Evolutionary conservation across 2,888 invertebrate genomes (phyloP), one percentile per base, ranked within the genome.

Genomic region (Sipunculus nudus): DNA sequence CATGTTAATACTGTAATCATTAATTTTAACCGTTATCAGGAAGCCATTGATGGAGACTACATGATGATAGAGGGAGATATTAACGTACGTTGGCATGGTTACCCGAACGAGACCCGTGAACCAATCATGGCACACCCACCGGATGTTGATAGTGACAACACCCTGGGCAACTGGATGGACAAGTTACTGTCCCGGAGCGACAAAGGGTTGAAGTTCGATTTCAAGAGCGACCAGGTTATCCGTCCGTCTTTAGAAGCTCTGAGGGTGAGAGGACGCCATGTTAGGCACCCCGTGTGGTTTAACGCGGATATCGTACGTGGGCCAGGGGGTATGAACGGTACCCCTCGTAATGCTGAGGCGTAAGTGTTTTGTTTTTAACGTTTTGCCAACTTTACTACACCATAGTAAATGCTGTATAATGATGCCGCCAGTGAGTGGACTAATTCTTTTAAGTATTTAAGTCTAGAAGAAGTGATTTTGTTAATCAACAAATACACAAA

Each of bases 101-200:
- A 39, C 4, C 53, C 53, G 10, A 58, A 61, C 31, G 45, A 57
- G 31, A 57, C 56, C 13, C 39, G 45, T 0, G 53, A 43, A 19
- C 93, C 94, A 0, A 88, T 95, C 41, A 94, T 96, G 94, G 93
- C 90, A 0, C 93, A 94, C 84, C 92, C 94, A 0, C 93, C 94
- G 0, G 84, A 84, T 0, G 87, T 79, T 3, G 85, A 83, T 16
- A 93, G 93, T 0, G 92, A 94, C 82, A 85, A 95, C 39, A 88
- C 91, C 1, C 86, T 95, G 25, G 86, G 89, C 0, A 87, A 88
- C 19, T 95, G 94, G 85, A 83, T 95, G 8, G 25, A 49, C 13
- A 78, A 85, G 1, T 79, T 84, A 2, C 84, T 86, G 0, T 89
- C 90, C 38, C 63, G 65, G 19, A 53, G 61, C 8, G 62, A 64